These are phyloP conservation scores for Tapirus terrestris DNA, from an alignment of 2,113 vertebrate genomes.

Conservation along the genomic window DNA sequence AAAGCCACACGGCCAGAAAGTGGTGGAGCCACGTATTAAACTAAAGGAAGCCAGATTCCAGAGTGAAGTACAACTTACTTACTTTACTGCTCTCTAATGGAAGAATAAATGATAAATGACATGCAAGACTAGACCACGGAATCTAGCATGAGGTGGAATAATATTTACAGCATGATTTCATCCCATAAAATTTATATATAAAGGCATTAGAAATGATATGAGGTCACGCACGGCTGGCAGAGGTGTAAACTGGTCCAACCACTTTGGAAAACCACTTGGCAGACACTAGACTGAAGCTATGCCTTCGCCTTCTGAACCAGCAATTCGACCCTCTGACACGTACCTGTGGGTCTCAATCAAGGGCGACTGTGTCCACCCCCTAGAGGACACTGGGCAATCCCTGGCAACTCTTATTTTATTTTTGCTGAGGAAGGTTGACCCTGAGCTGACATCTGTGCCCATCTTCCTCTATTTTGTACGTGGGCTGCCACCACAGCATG, in stretches of 20 bases:
- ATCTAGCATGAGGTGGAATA: too few relatives aligned
- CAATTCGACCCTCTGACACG: background rate
- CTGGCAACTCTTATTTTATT: background rate
- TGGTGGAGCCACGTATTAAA: background rate
- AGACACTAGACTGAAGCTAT: background rate
- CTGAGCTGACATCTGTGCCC: too few relatives aligned
- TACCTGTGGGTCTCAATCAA: background rate
- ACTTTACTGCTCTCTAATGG: background rate
- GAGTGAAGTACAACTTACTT: background rate
- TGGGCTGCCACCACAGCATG: too few relatives aligned
- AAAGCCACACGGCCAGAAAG: background rate
- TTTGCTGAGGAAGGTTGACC: too few relatives aligned
- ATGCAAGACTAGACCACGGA: background rate
- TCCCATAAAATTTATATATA: too few relatives aligned
- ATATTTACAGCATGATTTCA: background rate
- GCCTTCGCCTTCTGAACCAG: background rate
- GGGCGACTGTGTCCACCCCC: background rate
- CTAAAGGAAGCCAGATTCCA: background rate
- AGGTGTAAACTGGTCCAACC: background rate
- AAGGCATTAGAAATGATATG: background rate
- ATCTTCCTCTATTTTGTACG: too few relatives aligned
- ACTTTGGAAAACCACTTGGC: background rate
- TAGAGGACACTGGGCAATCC: background rate
- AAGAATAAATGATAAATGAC: background rate
- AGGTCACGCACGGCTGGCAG: background rate